These are phyloP conservation scores for Maniola hyperantus DNA, from an alignment of 2,888 invertebrate genomes.

Conservation along the genomic window DNA sequence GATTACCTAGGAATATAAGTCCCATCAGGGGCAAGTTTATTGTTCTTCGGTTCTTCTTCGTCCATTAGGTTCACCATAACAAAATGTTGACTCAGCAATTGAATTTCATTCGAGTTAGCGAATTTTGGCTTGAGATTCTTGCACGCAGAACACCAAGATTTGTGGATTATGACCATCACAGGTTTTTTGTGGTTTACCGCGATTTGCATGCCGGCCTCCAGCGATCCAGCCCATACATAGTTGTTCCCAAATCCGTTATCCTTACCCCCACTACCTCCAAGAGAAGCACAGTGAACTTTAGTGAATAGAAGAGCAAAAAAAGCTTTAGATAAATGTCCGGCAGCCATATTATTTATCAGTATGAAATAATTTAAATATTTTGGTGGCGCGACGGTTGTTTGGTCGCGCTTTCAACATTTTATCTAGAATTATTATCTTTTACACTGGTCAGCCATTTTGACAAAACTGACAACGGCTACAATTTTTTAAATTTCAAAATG, in stretches of 20 bases:
- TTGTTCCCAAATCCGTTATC: conserved; percentile 74
- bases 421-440: conserved; percentile 34
- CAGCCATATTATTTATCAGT: conserved; percentile 55
- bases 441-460: conserved; percentile 29
- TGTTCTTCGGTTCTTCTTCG: conserved; percentile 79
- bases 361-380: conserved; percentile 19
- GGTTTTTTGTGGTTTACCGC: conserved; percentile 79
- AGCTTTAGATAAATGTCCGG: conserved; percentile 57
- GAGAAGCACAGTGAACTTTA: conserved; percentile 54
- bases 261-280: conserved; percentile 51
- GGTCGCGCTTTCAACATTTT: conserved; percentile 54
- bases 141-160: conserved; percentile 86
- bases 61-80: conserved; percentile 86
- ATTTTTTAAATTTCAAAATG: conserved; percentile 1
- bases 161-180: conserved; percentile 86
- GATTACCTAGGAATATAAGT: conserved; percentile 84
- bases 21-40: conserved; percentile 84
- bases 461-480: neutral
- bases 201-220: conserved; percentile 69
- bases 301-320: conserved; percentile 57
- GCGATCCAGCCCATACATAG: conserved; percentile 74
- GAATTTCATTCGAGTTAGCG: conserved; percentile 80
- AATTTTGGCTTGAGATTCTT: conserved; percentile 85
- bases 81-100: conserved; percentile 82
- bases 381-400: conserved; percentile 30